phyloP scores from a whole-genome alignment of 2,113 vertebrate species.

The Notarius quadriscutis region DNA sequence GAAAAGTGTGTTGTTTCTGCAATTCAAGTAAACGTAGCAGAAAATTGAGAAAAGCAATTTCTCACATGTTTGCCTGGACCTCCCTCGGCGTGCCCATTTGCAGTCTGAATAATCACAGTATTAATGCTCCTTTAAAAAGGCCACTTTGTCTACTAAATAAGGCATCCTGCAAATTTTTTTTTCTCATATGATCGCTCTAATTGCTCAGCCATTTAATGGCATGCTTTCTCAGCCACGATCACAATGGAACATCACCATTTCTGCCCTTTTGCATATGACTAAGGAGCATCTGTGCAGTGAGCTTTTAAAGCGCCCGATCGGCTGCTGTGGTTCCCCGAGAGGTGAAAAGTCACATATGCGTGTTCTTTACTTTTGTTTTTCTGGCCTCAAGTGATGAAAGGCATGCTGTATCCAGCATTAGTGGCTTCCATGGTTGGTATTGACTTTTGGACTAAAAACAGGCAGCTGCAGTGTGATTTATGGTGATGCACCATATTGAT shows the following conservation, averaged over 20 bases:
- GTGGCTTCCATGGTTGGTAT: constrained; percentile 84
- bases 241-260: constrained; percentile 88
- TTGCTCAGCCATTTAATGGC: constrained; percentile 96
- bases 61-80: constrained; percentile 55
- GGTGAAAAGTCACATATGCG: constrained; percentile 74
- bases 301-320: constrained; percentile 85
- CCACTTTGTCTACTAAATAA: constrained; percentile 87
- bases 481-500: constrained; percentile 97
- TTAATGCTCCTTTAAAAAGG: constrained; percentile 83
- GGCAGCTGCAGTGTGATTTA: constrained; percentile 91
- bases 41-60: constrained; percentile 55
- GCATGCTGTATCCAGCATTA: constrained; percentile 86
- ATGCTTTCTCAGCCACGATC: constrained; percentile 89
- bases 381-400: constrained; percentile 88
- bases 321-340: constrained; percentile 72
- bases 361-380: constrained; percentile 61
- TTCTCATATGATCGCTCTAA: constrained; percentile 86
- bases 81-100: constrained; percentile 60
- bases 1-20: constrained; percentile 15
- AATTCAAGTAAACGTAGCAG: constrained; percentile 35
- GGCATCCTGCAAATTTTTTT: constrained; percentile 90
- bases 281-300: constrained; percentile 79
- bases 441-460: constrained; percentile 97
- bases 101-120: constrained; percentile 82
- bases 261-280: constrained; percentile 89